These are phyloP conservation scores for Lithobates sylvaticus DNA, from an alignment of 2,797 vertebrate genomes.

Conservation along the genomic window DNA sequence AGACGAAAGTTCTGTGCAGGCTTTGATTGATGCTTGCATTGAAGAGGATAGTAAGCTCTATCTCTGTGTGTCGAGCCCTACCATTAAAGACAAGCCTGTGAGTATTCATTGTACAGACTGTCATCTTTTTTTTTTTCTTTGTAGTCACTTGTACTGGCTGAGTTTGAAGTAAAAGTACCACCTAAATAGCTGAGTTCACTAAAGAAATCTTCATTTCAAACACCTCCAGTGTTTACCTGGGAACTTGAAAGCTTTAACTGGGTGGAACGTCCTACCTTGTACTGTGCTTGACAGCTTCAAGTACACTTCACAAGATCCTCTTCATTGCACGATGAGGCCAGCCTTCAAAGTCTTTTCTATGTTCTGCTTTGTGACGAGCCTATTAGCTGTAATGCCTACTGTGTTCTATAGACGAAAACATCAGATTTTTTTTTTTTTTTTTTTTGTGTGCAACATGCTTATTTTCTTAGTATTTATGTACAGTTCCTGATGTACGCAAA, in stretches of 20 bases:
- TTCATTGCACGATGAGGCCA: not conserved
- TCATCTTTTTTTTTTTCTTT: conserved; percentile 9
- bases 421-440: not conserved
- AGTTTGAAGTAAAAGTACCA: conserved; percentile 10
- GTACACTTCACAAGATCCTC: conserved; percentile 23
- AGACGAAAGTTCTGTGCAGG: conserved; percentile 99
- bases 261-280: conserved; percentile 29
- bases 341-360: conserved; percentile 14
- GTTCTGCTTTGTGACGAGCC: not conserved
- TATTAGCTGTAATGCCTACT: conserved; percentile 30
- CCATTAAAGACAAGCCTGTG: conserved; percentile 99
- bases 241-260: conserved; percentile 32
- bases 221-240: conserved; percentile 27
- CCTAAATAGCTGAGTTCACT: conserved; percentile 24
- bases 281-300: conserved; percentile 38
- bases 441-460: not conserved
- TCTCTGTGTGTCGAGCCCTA: conserved; percentile 97
- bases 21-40: conserved; percentile 97
- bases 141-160: conserved; percentile 18
- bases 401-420: not conserved
- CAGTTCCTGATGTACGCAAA: too few species aligned
- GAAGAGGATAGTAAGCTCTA: conserved; percentile 98
- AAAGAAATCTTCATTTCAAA: conserved; percentile 31
- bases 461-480: too few species aligned
- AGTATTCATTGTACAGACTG: conserved; percentile 69